These are phyloP conservation scores for Pyrocephalus nanus DNA, from an alignment of 2,797 vertebrate species.

Conservation along the genomic window DNA sequence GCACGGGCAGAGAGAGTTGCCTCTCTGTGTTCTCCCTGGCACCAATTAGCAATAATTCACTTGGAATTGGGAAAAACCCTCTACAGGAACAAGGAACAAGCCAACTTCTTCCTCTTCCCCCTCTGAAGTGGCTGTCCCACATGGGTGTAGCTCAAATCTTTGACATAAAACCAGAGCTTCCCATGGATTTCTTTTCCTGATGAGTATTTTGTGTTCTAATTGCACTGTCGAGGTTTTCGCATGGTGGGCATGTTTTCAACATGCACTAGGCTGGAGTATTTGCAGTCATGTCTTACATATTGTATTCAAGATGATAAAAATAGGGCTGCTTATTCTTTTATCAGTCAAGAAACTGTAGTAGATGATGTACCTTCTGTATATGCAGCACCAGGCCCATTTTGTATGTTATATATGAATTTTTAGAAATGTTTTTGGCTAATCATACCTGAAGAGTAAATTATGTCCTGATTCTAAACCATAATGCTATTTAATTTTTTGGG, in stretches of 20 bases:
- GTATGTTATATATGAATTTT: neutral
- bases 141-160: neutral
- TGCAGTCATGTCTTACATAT: neutral
- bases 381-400: neutral
- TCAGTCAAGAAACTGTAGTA: neutral
- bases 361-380: neutral
- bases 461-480: neutral
- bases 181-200: neutral
- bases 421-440: neutral
- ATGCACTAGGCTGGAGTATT: neutral
- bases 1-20: slow-evolving; percentile 30
- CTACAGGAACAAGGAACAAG: neutral
- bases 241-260: neutral
- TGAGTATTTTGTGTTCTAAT: neutral
- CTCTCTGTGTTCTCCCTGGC: neutral
- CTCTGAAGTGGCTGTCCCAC: neutral
- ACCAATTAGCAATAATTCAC: slow-evolving; percentile 52
- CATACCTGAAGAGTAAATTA: neutral
- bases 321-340: neutral
- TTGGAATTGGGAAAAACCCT: slow-evolving; percentile 19
- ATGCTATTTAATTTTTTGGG: neutral
- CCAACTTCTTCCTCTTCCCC: neutral
- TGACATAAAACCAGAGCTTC: neutral
- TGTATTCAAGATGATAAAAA: neutral
- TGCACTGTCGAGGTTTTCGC: neutral